Percentiles rank a stretch among this genome's conserved stretches.
These are phyloP conservation scores for Clarias macrocephalus DNA, from an alignment of 2,113 vertebrate genomes.

Conservation along the genomic window DNA sequence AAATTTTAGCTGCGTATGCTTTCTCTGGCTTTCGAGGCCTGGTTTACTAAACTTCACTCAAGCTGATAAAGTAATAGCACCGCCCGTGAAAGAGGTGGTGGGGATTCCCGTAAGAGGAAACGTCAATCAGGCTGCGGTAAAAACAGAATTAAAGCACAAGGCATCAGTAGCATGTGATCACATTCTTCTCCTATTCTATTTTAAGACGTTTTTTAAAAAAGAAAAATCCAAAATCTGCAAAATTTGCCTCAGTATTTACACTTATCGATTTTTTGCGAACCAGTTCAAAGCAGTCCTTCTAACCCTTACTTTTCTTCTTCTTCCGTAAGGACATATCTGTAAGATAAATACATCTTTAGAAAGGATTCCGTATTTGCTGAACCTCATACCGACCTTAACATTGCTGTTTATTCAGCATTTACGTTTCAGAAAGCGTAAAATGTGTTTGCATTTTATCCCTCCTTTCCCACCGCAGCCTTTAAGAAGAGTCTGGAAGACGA, in stretches of 20 bases:
- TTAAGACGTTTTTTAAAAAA: background rate
- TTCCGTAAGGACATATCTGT: too few species aligned
- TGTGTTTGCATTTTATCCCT: background rate
- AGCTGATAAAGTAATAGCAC: constrained; percentile 26
- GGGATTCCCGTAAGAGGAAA: constrained; percentile 30
- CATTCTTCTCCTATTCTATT: background rate
- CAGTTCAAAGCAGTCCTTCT: background rate
- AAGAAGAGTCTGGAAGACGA: constrained; percentile 86
- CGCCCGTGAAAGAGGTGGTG: background rate
- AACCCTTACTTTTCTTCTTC: background rate
- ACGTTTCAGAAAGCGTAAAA: background rate
- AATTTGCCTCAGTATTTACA: background rate
- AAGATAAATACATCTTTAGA: background rate
- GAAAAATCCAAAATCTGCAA: background rate
- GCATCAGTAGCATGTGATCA: background rate
- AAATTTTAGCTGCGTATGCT: too few species aligned
- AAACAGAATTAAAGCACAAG: constrained; percentile 7
- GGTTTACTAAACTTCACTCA: background rate
- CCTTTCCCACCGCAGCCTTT: constrained; percentile 71
- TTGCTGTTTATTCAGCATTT: background rate
- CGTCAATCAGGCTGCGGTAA: background rate
- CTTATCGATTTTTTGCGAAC: background rate
- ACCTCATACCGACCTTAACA: background rate
- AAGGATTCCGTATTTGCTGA: background rate
- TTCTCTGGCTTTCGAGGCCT: background rate